Base-by-base conservation (phyloP, 2,888 invertebrate genomes). In the Dasypogon diadema region DNA sequence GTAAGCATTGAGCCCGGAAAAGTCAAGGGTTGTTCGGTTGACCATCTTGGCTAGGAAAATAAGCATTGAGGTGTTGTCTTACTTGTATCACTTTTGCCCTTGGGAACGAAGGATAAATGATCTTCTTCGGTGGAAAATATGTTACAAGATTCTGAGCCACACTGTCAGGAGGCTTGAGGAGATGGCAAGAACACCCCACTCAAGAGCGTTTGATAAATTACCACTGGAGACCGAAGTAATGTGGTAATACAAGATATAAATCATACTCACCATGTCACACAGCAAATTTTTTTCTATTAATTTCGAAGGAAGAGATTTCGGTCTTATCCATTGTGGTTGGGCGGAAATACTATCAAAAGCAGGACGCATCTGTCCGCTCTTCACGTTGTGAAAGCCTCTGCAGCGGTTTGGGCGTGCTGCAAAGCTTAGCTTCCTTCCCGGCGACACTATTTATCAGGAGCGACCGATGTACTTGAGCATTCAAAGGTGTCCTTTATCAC, bases 171-270 rank as follows among this genome's bases (percentile, higher is more conserved):
- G 22, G 46, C 14, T 26, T 68, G 24, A 21, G n/a, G 24, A 46
- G n/a, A 48, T 22, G 46, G 24, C 21, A 18, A 10, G 46, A 46
- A 68, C 65, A 46, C 65, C 65, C 65, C 65, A 22, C 24, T 48
- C 65, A 16, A 18, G 21, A 42, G n/a, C 34, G 18, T 54, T 70
- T 70, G 70, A 70, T 70, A 70, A 70, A 70, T 70, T 70, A 54
- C 70, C 70, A 18, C n/a, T 21, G 24, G 54, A 70, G 54, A 51
- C 70, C 22, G 34, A n/a, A 34, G 54, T 51, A 70, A 70, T 70
- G 70, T 70, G 70, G 70, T 70, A 70, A 70, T 70, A 70, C 70
- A 70, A 70, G 70, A 37, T 34, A 70, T 70, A 70, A 70, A 70
- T 70, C 70, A 70, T 54, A 26, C 54, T 54, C 70, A 70, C 54